Evolutionary conservation across 2,888 invertebrate species (phyloP), one percentile per base, ranked within the genome.

Genomic region (Deroplatys truncata): DNA sequence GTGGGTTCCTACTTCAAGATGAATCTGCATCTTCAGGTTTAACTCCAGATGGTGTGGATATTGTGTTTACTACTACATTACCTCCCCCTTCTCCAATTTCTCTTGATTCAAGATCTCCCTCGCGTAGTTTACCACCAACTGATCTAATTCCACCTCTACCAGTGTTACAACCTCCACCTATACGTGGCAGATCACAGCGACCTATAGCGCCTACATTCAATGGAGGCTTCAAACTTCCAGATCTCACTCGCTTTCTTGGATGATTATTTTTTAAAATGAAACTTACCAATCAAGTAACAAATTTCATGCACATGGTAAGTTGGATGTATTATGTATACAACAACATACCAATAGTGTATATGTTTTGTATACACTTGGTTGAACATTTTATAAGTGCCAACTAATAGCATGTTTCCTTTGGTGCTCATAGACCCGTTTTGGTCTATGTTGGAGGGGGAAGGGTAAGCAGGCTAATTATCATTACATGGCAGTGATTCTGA

Each of bases 191-290:
- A 29, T 56, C 56, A n/a, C 85, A 84, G 20, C 84, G 89, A n/a
- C 84, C 89, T 29, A 25, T n/a, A 35, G 9, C 13, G 28, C 31
- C 88, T 28, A 84, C 29, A 13, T 28, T 56, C 25, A 43, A 56
- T 82, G 83, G 83, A 31, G 82, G 83, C n/a, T 84, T 72, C 10
- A 43, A 97, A 93, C 95, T 97, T 92, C 97, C 97, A 0, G 97
- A 97, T 93, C 94, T 97, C 88, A 95, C 97, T 90, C 96, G 96
- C 25, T 96, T 96, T 93, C 95, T 96, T 91, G 95, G 95, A 90
- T 95, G 94, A 94, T 94, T 9, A 29, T 28, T 35, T n/a, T 90
- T n/a, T 35, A 72, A 31, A 35, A 7, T 35, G 28, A 20, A 72
- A 20, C 20, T 72, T 72, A 9, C 20, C 0, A 7, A 72, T 25